Percentiles rank a stretch among this genome's conserved stretches.
phyloP scores from a whole-genome alignment of 2,888 invertebrate species.

The Machimus atricapillus region DNA sequence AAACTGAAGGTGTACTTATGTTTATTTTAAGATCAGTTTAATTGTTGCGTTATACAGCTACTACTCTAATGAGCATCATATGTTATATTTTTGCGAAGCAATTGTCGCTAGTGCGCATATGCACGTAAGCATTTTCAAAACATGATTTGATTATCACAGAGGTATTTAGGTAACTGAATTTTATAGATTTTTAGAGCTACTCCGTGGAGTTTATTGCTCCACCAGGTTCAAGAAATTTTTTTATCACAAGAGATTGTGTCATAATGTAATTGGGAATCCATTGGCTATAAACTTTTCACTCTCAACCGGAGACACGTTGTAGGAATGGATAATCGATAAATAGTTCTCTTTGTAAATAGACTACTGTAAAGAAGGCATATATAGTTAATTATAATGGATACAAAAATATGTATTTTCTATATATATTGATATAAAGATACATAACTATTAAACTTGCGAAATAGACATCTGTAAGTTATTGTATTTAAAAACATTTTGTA shows the following conservation, averaged over 20 bases:
- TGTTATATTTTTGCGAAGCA: background rate
- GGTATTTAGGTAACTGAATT: background rate
- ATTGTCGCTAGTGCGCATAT: background rate
- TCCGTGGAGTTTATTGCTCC: background rate
- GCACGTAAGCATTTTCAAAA: slow-evolving; percentile 31
- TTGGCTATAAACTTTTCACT: slow-evolving; percentile 5
- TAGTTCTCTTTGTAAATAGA: slow-evolving; percentile 27
- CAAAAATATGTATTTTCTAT: slow-evolving; percentile 25
- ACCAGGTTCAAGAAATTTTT: background rate
- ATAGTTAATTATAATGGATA: slow-evolving; percentile 4
- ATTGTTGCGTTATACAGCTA: background rate
- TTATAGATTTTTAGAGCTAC: background rate
- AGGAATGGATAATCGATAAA: slow-evolving; percentile 1
- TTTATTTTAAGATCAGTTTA: slow-evolving; percentile 22
- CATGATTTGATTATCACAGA: background rate
- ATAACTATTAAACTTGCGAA: slow-evolving; percentile 20
- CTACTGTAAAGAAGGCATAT: background rate
- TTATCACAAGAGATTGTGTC: background rate
- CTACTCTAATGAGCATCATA: background rate
- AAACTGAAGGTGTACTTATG: slow-evolving; percentile 27
- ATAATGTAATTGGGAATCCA: background rate
- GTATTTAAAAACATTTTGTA: slow-evolving; percentile 30
- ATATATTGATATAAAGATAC: slow-evolving; percentile 11
- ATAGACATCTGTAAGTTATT: slow-evolving; percentile 30
- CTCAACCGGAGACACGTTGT: background rate